Evolutionary conservation across 2,113 vertebrate genomes (phyloP).

Genomic region (Cebidichthys violaceus): DNA sequence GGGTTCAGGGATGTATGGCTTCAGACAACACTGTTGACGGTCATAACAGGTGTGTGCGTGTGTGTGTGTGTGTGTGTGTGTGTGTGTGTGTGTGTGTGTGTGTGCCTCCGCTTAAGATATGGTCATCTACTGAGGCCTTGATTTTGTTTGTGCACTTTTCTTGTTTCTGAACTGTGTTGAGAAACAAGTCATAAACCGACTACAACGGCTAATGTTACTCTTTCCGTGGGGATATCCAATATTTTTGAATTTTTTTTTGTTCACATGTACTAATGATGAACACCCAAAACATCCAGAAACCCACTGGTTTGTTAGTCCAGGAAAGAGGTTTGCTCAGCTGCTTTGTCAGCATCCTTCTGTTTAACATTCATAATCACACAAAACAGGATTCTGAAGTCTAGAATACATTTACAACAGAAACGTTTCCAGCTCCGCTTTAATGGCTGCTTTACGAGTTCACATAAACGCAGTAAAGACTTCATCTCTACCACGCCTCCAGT

Average conservation of each 20-base stretch:
- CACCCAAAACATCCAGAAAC: not conserved
- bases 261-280: not conserved
- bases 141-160: not conserved
- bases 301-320: not conserved
- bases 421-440: not conserved
- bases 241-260: not conserved
- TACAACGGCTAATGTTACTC: not conserved
- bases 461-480: too few species aligned
- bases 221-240: not conserved
- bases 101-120: not conserved
- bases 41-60: constrained; percentile 26
- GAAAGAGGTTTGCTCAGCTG: not conserved
- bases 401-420: not conserved
- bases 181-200: not conserved
- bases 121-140: not conserved
- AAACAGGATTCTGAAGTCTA: not conserved
- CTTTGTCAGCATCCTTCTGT: not conserved
- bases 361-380: not conserved
- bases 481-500: not conserved
- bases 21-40: constrained; percentile 34
- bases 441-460: not conserved
- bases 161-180: not conserved
- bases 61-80: not conserved
- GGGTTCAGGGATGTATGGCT: not conserved
- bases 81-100: not conserved